Conservation (phyloP, 2,888 invertebrate genomes). For the Ochropleura leucogaster region DNA sequence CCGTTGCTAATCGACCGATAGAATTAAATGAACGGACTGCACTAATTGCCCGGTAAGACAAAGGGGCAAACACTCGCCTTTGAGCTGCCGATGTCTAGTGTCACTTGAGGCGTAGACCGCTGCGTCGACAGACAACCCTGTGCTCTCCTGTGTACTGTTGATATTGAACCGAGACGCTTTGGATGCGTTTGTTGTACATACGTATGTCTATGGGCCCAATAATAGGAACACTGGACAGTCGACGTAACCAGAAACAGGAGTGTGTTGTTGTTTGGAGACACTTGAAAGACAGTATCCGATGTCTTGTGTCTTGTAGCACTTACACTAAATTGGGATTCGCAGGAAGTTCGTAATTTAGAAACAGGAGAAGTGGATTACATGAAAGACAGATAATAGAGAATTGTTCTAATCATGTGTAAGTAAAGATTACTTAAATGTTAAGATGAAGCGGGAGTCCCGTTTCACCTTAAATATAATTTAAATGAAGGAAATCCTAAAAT, state of each 20-base stretch:
- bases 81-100: constrained; percentile 87
- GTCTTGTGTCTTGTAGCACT: constrained; percentile 7
- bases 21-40: constrained; percentile 90
- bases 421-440: no score
- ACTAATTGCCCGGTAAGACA: constrained; percentile 90
- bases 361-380: background rate
- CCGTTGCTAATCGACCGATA: constrained; percentile 89
- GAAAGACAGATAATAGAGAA: background rate
- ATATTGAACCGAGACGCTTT: constrained; percentile 68
- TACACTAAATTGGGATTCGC: constrained; percentile 2
- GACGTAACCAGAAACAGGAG: constrained; percentile 47
- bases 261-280: constrained; percentile 50
- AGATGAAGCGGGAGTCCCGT: background rate
- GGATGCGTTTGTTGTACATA: constrained; percentile 57
- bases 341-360: background rate
- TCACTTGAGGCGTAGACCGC: constrained; percentile 86
- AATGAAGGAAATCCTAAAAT: background rate
- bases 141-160: constrained; percentile 71
- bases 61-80: constrained; percentile 90
- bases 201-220: constrained; percentile 44
- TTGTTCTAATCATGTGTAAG: background rate
- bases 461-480: background rate
- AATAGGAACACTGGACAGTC: constrained; percentile 44
- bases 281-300: constrained; percentile 21
- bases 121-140: constrained; percentile 74